A percentile compares a stretch with the other conserved stretches of the same genome.
phyloP scores from a whole-genome alignment of 2,797 vertebrate species.

The Oceanodroma leucorhoa region DNA sequence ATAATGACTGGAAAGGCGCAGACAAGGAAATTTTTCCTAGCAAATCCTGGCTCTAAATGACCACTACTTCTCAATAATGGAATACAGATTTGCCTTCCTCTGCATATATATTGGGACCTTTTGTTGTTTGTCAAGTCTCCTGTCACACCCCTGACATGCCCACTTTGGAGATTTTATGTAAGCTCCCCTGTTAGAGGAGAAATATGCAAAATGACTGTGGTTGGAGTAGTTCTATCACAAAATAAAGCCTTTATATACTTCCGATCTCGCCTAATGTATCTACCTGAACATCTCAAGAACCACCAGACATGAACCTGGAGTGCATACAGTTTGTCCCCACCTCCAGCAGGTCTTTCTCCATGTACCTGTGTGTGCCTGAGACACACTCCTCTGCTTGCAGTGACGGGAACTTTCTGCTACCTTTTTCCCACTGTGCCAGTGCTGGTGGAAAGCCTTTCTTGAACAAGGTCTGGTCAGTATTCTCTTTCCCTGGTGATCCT shows the following conservation, averaged over 20 bases:
- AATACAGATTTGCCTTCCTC: neutral
- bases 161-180: neutral
- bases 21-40: neutral
- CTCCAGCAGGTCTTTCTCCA: neutral
- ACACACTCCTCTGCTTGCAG: neutral
- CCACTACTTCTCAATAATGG: neutral
- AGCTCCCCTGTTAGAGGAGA: neutral
- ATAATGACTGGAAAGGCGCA: neutral
- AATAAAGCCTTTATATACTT: neutral
- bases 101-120: neutral
- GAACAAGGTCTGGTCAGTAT: neutral
- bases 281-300: neutral
- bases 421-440: neutral
- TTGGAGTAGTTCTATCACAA: neutral
- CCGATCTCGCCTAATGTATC: fast-evolving
- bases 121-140: neutral
- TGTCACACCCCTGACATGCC: neutral
- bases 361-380: neutral
- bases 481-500: neutral
- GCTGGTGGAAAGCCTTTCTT: neutral
- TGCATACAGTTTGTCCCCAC: neutral
- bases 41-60: neutral
- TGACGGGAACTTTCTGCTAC: neutral
- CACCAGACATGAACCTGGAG: neutral
- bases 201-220: neutral